Base-by-base conservation (phyloP, 2,888 invertebrate species). In the Tenthredo livida region DNA sequence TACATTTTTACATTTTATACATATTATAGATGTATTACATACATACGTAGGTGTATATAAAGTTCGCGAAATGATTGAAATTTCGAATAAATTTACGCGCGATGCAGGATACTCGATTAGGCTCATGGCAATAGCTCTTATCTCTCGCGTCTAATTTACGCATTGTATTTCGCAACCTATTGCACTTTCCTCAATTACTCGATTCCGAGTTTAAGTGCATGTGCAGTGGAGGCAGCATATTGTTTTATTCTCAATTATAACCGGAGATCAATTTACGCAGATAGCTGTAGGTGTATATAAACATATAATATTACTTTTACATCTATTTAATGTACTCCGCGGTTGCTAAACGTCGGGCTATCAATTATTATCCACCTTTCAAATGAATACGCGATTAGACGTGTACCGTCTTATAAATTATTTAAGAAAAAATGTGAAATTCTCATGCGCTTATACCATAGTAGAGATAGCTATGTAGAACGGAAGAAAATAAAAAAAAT, bases 61-160 rank as follows among this genome's bases (percentile, higher is more conserved):
- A 33, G 15, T 70, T 29, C 15, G 70, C 37, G 37, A 33, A 29
- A 7, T 70, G 37, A n/a, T n/a, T 7, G 9, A 6, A 40, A 10
- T 40, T 40, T 17, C 0, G 15, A n/a, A 15, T 40, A n/a, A 33
- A 21, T 17, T 7, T 40, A 17, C 21, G 72, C 21, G 72, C 72
- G 72, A 15, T 75, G 25, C 47, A 75, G 47, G 75, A 75, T 75
- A 47, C 75, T 43, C 75, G 75, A 75, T 75, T 75, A 75, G 75
- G 75, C 75, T 75, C 75, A 75, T 75, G 75, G 75, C 75, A 75
- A 75, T 75, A 9, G 33, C 17, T n/a, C 61, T 70, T 10, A 47
- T 75, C 75, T 43, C 25, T 6, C 75, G 40, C n/a, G 21, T 75
- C 1, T 47, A 47, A 75, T 47, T 75, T 43, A 29, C 47, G 43